Conservation (phyloP, 2,113 vertebrate species). For the Phrynosoma blainvillii region DNA sequence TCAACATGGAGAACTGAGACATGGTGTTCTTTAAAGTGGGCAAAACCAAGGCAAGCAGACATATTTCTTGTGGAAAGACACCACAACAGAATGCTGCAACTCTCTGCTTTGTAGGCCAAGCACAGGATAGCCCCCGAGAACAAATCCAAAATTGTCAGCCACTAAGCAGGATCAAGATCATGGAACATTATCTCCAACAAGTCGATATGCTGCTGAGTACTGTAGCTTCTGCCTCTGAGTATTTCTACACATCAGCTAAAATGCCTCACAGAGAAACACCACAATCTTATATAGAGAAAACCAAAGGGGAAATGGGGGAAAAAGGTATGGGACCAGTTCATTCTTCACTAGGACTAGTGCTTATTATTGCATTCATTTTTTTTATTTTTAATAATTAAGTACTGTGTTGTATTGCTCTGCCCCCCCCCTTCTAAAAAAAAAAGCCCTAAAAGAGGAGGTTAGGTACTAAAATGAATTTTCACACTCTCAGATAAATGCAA, state of each 20-base stretch:
- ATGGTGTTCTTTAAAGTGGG: constrained; percentile 8
- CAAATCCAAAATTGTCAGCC: neutral
- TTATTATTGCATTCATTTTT: neutral
- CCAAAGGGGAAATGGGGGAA: neutral
- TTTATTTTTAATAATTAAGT: neutral
- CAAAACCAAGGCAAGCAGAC: constrained; percentile 6
- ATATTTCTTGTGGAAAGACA: constrained; percentile 5
- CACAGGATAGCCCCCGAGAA: neutral
- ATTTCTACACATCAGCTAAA: neutral
- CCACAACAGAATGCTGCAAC: neutral
- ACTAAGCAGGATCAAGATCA: neutral
- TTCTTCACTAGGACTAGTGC: neutral
- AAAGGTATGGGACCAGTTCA: neutral
- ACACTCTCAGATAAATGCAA: constrained; percentile 4
- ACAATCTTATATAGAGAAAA: constrained; percentile 7
- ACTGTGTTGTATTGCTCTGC: neutral
- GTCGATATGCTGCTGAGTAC: neutral
- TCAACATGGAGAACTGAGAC: neutral
- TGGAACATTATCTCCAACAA: neutral
- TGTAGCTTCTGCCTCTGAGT: neutral
- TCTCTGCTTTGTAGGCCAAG: constrained; percentile 3
- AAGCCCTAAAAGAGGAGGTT: neutral
- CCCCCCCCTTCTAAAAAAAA: neutral
- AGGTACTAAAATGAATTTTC: constrained; percentile 44
- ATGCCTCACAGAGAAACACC: neutral